phyloP scores from a whole-genome alignment of 2,797 vertebrate species.

The Phataginus tetradactyla region DNA sequence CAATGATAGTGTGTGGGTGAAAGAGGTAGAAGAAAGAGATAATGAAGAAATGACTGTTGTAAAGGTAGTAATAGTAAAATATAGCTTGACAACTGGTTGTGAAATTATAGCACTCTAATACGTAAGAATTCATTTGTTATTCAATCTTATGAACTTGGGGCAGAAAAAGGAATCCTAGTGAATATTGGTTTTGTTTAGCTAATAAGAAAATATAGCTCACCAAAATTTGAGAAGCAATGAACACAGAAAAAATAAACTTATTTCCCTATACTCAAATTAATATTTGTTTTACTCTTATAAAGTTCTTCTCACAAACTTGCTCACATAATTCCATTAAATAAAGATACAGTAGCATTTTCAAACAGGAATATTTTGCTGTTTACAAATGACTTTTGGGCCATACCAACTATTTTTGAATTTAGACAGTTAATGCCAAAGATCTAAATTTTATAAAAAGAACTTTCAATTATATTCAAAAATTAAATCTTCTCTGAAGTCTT shows the following conservation, averaged over 20 bases:
- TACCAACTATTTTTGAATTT: not conserved
- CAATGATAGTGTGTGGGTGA: conserved; percentile 3
- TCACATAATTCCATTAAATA: not conserved
- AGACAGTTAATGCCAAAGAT: not conserved
- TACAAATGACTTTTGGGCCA: conserved; percentile 22
- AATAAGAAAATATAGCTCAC: conserved; percentile 18
- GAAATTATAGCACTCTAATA: conserved; percentile 34
- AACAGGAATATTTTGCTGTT: conserved; percentile 17
- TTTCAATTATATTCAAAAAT: conserved; percentile 42
- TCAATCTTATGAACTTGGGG: not conserved
- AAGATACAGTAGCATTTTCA: not conserved
- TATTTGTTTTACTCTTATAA: not conserved
- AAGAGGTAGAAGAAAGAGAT: conserved; percentile 10
- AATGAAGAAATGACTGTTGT: conserved; percentile 44
- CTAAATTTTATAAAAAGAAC: conserved; percentile 2
- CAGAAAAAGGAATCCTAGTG: not conserved
- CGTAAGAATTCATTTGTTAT: conserved; percentile 27
- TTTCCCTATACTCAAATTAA: conserved; percentile 32
- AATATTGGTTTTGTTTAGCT: conserved; percentile 18
- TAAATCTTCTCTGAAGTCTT: conserved; percentile 38
- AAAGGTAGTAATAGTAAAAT: conserved; percentile 21
- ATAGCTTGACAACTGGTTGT: conserved; percentile 34
- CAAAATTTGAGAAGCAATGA: conserved; percentile 32
- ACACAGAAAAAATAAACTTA: not conserved
- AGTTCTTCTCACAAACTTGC: not conserved